Percentiles rank a stretch among this genome's conserved stretches.
These are phyloP conservation scores for Pseudochromis fuscus DNA, from an alignment of 2,797 vertebrate species.

Conservation along the genomic window DNA sequence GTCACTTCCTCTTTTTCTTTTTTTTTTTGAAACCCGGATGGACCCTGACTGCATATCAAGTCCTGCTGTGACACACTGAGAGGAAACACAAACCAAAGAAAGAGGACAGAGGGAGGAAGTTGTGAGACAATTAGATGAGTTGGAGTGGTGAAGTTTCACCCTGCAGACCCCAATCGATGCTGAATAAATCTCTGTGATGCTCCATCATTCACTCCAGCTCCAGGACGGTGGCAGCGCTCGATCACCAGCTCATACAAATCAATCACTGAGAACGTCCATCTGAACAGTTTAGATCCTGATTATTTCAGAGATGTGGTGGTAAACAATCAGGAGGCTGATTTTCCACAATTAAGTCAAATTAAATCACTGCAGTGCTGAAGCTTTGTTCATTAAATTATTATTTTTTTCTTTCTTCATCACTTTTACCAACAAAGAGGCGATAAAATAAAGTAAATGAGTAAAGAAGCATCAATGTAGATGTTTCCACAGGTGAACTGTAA, in stretches of 20 bases:
- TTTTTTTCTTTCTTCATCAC: no score
- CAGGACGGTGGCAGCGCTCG: not conserved
- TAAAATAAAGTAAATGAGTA: no score
- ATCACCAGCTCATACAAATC: constrained; percentile 5
- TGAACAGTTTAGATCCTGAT: constrained; percentile 1
- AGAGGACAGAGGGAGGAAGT: not conserved
- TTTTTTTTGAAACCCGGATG: constrained; percentile 33
- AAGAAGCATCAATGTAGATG: no score
- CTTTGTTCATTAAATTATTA: no score
- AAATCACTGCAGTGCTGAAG: no score
- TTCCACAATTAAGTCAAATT: not conserved
- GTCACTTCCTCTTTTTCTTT: constrained; percentile 37
- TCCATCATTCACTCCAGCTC: not conserved
- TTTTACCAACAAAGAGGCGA: no score
- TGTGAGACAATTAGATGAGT: not conserved
- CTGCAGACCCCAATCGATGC: not conserved
- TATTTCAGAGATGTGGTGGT: not conserved
- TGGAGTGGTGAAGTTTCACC: not conserved
- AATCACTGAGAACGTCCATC: constrained; percentile 8
- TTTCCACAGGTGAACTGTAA: no score
- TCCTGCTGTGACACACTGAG: not conserved
- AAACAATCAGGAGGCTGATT: not conserved
- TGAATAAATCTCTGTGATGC: not conserved
- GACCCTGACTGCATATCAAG: constrained; percentile 19
- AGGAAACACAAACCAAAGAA: not conserved